Evolutionary conservation across 2,797 vertebrate species (phyloP).

Genomic region (Salmo trutta): DNA sequence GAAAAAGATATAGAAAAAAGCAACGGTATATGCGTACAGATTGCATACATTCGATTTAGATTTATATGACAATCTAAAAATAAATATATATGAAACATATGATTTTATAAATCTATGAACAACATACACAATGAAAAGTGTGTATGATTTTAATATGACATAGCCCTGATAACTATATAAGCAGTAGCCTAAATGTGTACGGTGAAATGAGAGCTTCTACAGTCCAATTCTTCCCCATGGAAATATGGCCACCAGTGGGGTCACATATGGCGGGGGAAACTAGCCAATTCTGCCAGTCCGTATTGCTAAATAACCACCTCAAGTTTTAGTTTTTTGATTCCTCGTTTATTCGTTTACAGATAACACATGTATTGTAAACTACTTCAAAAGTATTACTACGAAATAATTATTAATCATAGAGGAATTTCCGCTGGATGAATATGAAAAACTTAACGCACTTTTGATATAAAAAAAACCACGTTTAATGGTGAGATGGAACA

Average conservation of each 20-base stretch:
- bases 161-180: not conserved
- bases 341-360: not conserved
- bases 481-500: not conserved
- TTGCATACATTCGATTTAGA: too few relatives aligned
- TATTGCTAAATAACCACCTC: conserved; percentile 77
- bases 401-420: not conserved
- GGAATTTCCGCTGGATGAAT: not conserved
- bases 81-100: not conserved
- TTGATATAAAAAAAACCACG: not conserved
- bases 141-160: not conserved
- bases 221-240: conserved; percentile 72
- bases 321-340: not conserved
- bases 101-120: not conserved
- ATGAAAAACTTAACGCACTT: not conserved
- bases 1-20: not conserved
- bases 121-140: too few relatives aligned
- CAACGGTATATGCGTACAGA: not conserved
- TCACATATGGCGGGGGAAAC: conserved; percentile 72
- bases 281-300: conserved; percentile 75
- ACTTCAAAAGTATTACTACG: not conserved
- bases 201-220: conserved; percentile 70
- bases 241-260: conserved; percentile 69
- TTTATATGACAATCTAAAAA: not conserved
- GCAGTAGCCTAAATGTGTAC: conserved; percentile 52
- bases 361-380: not conserved